These are phyloP conservation scores for Neopipo cinnamomea DNA, from an alignment of 2,113 vertebrate species.

Conservation along the genomic window DNA sequence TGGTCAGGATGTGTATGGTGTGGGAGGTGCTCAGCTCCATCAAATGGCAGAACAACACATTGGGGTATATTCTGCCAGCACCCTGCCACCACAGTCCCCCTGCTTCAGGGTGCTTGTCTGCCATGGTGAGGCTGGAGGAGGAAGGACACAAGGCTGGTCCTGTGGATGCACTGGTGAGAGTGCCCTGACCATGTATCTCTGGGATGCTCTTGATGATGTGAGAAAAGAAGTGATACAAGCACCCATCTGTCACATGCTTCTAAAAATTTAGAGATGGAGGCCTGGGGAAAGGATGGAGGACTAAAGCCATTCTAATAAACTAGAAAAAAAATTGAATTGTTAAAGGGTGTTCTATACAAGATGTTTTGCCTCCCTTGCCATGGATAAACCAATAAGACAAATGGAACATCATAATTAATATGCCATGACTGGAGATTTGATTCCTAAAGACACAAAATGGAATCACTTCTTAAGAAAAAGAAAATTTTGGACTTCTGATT, in stretches of 20 bases:
- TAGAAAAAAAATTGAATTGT: background rate
- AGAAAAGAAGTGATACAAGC: background rate
- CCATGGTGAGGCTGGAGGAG: background rate
- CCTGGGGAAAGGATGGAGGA: background rate
- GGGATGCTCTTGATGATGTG: background rate
- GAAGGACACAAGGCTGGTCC: fast-evolving
- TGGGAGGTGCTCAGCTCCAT: background rate
- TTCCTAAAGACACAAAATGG: background rate
- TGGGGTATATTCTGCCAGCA: background rate
- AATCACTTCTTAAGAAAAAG: background rate
- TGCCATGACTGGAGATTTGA: background rate
- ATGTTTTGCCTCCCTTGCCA: background rate
- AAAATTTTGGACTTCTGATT: background rate
- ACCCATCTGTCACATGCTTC: background rate
- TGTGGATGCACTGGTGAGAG: background rate
- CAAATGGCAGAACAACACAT: background rate
- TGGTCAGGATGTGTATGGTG: background rate
- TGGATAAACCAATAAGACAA: background rate
- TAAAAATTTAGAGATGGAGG: background rate
- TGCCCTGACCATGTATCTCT: background rate
- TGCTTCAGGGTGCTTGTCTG: background rate
- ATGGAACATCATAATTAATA: background rate
- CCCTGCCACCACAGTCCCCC: background rate
- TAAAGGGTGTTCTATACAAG: background rate
- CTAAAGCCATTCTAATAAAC: background rate